Base-by-base conservation (phyloP, 2,888 invertebrate species). In the Leptura quadrifasciata region DNA sequence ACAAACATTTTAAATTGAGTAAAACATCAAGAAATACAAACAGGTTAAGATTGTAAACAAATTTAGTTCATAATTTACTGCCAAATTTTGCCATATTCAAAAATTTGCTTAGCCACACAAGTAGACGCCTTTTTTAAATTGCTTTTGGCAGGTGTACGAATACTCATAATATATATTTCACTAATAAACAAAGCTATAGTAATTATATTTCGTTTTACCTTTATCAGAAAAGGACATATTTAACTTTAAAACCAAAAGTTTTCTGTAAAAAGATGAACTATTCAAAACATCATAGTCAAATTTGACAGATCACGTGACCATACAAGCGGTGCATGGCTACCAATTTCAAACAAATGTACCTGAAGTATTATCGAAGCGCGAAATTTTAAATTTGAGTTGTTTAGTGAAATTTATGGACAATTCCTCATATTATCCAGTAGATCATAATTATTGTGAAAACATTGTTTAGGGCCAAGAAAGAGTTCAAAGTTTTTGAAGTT, bases 211-310 rank as follows among this genome's bases (percentile, higher is more conserved):
- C 39, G 67, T 69, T 17, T 52, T 81, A 87, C 87, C 85, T 86
- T 85, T 86, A 21, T 82, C 81, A 55, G 82, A 77, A 81, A 83
- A 82, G 47, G 86, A 84, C 86, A 86, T 86, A 73, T 79, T 81
- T 80, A 71, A 58, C 74, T 21, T 31, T 78, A 80, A 75, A 61
- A 68, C 72, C 76, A 68, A 72, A 79, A 80, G 75, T 79, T 80
- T 82, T 79, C 61, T 76, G 78, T 81, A 82, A 79, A 76, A 76
- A 81, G 77, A 83, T 79, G 83, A 86, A 85, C 83, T 83, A 85
- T 86, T 87, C 85, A 86, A 87, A 87, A 86, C 85, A 85, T 80
- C 84, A 84, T 83, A 86, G 83, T 85, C 82, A 84, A 86, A 85
- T 84, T 80, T 85, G 84, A 85, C 85, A 84, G 82, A 77, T 86